Conservation (phyloP, 2,797 vertebrate species). For the Lepidocolaptes lacrymiger region DNA sequence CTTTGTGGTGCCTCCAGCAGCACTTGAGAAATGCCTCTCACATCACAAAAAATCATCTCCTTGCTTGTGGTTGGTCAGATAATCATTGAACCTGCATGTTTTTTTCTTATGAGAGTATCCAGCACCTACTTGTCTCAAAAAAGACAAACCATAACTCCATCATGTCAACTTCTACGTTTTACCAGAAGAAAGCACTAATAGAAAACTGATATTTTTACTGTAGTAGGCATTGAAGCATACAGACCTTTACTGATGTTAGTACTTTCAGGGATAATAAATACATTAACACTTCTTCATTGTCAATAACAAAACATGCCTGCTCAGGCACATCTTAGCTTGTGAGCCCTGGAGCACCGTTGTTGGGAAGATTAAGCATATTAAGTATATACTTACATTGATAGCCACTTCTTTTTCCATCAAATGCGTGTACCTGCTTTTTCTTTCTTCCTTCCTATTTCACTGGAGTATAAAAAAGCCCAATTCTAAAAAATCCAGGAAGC, state of each 20-base stretch:
- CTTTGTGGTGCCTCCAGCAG: not conserved
- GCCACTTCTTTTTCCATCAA: not conserved
- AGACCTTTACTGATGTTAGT: not conserved
- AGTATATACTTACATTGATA: not conserved
- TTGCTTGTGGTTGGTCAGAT: not conserved
- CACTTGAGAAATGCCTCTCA: not conserved
- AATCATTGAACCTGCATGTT: not conserved
- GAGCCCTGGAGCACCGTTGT: not conserved
- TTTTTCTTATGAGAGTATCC: not conserved
- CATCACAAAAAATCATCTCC: not conserved
- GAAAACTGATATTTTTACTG: not conserved
- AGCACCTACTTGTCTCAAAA: not conserved
- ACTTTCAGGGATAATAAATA: slow-evolving; percentile 25
- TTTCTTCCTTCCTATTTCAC: not conserved
- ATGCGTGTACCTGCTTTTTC: not conserved
- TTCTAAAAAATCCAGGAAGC: not conserved
- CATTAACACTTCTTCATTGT: slow-evolving; percentile 29
- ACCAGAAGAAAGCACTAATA: not conserved
- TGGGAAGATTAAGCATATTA: not conserved
- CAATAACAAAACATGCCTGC: not conserved
- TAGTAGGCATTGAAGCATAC: not conserved
- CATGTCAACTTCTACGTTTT: not conserved
- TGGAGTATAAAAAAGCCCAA: not conserved
- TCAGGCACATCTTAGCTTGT: not conserved
- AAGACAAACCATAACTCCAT: not conserved